Evolutionary conservation across 2,113 vertebrate genomes (phyloP).

Genomic region (Elachura formosa): DNA sequence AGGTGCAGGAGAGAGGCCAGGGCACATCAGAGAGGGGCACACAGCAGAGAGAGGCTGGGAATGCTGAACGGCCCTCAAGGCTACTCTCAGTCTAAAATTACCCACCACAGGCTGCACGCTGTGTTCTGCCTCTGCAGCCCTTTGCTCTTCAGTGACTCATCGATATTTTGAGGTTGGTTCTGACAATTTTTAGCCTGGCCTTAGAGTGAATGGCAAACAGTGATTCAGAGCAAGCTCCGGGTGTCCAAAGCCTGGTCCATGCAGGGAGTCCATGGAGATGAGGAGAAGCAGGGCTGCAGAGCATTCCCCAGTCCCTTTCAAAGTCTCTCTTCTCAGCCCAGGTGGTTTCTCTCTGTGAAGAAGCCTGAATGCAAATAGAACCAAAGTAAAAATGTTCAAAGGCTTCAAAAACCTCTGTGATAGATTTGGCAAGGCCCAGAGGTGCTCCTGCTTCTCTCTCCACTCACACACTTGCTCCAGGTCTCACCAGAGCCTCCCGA

Average conservation of each 20-base stretch:
- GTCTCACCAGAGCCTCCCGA: neutral
- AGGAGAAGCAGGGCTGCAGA: neutral
- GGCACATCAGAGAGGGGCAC: neutral
- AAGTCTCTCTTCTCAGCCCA: neutral
- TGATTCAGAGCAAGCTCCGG: neutral
- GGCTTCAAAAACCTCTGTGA: neutral
- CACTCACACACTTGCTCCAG: neutral
- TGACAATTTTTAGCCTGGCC: neutral
- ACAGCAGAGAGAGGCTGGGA: neutral
- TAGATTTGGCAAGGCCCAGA: neutral
- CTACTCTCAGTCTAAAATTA: neutral
- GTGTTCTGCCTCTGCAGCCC: neutral
- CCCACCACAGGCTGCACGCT: neutral
- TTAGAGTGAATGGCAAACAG: neutral
- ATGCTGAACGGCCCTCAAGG: neutral
- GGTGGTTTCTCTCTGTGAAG: neutral
- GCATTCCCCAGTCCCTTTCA: neutral
- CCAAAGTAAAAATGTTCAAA: neutral
- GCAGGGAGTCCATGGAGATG: neutral
- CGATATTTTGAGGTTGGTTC: neutral
- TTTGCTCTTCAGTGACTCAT: neutral
- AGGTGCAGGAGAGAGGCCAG: neutral
- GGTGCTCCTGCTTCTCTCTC: neutral
- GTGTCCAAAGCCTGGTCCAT: fast-evolving
- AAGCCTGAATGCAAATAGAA: neutral